These are phyloP conservation scores for Penaeus chinensis DNA, from an alignment of 1,140 invertebrate species.

Conservation along the genomic window DNA sequence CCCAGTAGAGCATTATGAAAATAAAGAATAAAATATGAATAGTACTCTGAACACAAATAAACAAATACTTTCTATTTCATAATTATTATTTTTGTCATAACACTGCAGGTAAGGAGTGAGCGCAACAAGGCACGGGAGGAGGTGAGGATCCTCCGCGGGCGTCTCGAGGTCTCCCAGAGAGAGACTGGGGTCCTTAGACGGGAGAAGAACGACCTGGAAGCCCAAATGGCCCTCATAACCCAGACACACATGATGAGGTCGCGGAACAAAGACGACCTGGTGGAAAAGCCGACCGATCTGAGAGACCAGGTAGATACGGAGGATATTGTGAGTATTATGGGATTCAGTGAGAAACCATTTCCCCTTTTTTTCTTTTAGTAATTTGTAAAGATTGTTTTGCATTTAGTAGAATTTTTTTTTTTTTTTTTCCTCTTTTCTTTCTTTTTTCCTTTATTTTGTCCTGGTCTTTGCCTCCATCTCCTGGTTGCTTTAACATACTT, in stretches of 20 bases:
- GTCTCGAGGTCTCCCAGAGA: slow-evolving; percentile 83
- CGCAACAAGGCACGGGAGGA: slow-evolving; percentile 89
- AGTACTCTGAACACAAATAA: neutral
- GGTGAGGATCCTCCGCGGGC: slow-evolving; percentile 81
- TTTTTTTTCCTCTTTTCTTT: too few relatives aligned
- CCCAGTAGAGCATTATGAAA: too few relatives aligned
- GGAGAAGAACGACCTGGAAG: slow-evolving; percentile 83
- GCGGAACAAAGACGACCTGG: slow-evolving; percentile 23
- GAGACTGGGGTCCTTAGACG: slow-evolving; percentile 81
- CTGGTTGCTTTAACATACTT: too few relatives aligned
- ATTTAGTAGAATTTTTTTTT: neutral
- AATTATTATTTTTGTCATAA: slow-evolving; percentile 62
- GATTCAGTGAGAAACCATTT: neutral
- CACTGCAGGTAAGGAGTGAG: slow-evolving; percentile 79
- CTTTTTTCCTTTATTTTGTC: too few relatives aligned
- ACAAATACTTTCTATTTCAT: neutral
- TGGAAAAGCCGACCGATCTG: slow-evolving; percentile 35
- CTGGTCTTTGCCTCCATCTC: too few relatives aligned
- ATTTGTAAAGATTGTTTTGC: neutral
- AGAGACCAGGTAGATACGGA: slow-evolving; percentile 24
- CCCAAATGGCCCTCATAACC: slow-evolving; percentile 74
- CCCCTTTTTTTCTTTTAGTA: neutral
- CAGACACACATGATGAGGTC: slow-evolving; percentile 26
- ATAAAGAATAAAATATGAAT: too few relatives aligned
- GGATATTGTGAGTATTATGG: neutral